Evolutionary conservation across 2,888 invertebrate genomes (phyloP).

Genomic region (Harpalus rufipes): DNA sequence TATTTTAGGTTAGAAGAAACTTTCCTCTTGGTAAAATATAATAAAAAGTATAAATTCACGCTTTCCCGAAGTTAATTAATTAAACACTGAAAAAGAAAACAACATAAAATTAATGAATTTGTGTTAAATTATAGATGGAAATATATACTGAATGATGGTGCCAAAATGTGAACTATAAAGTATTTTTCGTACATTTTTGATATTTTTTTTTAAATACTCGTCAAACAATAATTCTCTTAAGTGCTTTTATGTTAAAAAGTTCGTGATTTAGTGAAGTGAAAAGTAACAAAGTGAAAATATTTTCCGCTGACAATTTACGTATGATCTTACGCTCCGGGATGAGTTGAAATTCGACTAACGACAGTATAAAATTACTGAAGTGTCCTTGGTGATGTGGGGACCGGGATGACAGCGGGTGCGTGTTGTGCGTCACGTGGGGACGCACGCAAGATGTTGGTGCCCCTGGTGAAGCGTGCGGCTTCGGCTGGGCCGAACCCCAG

Average conservation of each 20-base stretch:
- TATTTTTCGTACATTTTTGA: neutral
- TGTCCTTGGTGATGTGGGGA: neutral
- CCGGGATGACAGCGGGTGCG: constrained; percentile 59
- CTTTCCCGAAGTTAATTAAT: neutral
- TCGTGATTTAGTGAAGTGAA: no score
- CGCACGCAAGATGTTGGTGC: constrained; percentile 60
- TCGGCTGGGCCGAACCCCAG: constrained; percentile 20
- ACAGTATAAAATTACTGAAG: neutral
- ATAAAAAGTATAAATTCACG: neutral
- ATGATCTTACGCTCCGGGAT: no score
- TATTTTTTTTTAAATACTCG: neutral
- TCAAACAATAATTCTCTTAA: neutral
- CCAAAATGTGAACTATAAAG: neutral
- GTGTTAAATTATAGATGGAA: no score
- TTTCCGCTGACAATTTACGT: no score
- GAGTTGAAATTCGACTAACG: no score
- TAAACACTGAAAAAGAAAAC: no score
- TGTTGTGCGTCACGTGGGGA: constrained; percentile 64
- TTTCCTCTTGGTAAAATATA: neutral
- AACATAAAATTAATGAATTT: no score
- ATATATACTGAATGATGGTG: no score
- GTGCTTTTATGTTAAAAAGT: neutral
- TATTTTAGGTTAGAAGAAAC: neutral
- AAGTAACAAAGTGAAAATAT: no score
- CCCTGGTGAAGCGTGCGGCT: constrained; percentile 60